Base-by-base conservation (phyloP, 2,113 vertebrate genomes). In the Solea solea region DNA sequence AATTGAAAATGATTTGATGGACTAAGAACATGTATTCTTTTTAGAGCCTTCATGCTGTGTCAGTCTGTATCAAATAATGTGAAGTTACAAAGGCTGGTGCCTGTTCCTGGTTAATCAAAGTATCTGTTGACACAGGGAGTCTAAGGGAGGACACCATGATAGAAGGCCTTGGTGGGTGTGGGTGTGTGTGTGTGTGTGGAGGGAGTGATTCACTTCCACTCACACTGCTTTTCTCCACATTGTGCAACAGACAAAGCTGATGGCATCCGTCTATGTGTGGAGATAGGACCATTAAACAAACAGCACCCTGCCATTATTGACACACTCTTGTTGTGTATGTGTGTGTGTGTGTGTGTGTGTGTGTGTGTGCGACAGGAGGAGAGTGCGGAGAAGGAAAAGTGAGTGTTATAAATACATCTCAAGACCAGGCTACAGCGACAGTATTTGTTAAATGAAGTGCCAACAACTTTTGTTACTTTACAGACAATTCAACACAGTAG, bases 71-170 rank as follows among this genome's bases (percentile, higher is more conserved):
- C 49, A 16, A 64, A 73, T 75, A 3, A 64, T 82, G 66, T 2
- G 40, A 12, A 1, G 9, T 62, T 59, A 83, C 64, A 69, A 82
- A 78, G 72, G 48, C 65, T 7, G 25, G 45, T 44, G 46, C 53
- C 62, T 57, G 54, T 74, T 71, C 64, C 27, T 34, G 15, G 82
- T 84, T 81, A 86, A 86, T 87, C 82, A 83, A 80, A 85, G 74
- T 76, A 66, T 80, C 42, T 80, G 89, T 90, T 88, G 86, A 90
- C 90, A 91, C 78, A 80, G 79, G 76, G 84, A 87, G 84, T 86
- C 86, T 82, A 72, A 81, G 56, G 67, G 83, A 80, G 64, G 76
- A 69, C 8, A 28, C 53, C 42, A 27, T 49, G 86, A 83, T 69
- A 71, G 80, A 70, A 54, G 48, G 57, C 50, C 63, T 51, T 1